Base-by-base conservation (phyloP, 2,888 invertebrate species). In the Cryptocephalus primarius region DNA sequence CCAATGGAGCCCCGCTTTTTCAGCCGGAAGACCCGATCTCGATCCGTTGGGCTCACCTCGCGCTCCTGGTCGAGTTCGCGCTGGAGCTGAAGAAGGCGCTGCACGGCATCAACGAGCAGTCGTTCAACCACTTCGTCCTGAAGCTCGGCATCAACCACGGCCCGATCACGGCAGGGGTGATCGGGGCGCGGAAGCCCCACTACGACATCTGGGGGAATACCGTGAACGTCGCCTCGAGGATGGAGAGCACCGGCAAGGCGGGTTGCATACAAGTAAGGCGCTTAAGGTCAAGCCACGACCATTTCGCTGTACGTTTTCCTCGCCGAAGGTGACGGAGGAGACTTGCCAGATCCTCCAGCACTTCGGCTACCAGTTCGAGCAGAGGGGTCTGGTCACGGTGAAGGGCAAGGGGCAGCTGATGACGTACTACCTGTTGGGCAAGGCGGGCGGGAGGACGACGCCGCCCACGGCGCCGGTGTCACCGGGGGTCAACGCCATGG, bases 171-270 rank as follows among this genome's bases (percentile, higher is more conserved):
- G 94, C 94, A 0, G 95, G 95, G 0, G 94, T 95, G 6, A 94
- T 95, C 58, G 94, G 95, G 10, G 93, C 92, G 0, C 74, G 91
- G 44, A 94, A 94, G 66, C 94, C 94, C 0, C 94, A 94, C 68
- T 95, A 94, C 64, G 94, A 95, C 67, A 94, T 95, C 60, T 93
- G 92, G 92, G 94, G 94, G 1, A 94, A 95, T 66, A 92, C 94
- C 0, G 94, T 95, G 11, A 97, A 97, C 66, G 95, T 97, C 1
- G 94, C 96, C 8, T 93, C 93, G 1, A 76, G 95, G 48, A 97
- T 97, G 96, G 96, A 97, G 68, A 93, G 92, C 64, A 95, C 95
- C 0, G 96, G 96, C 51, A 93, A 92, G 73, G 91, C 91, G 45
- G 92, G 92, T 6, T 88, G 86, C 57, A 88, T 93, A 61, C 92